Evolutionary conservation across 1,140 invertebrate genomes (phyloP).

Genomic region (Pachyrhynchus sulphureomaculatus): DNA sequence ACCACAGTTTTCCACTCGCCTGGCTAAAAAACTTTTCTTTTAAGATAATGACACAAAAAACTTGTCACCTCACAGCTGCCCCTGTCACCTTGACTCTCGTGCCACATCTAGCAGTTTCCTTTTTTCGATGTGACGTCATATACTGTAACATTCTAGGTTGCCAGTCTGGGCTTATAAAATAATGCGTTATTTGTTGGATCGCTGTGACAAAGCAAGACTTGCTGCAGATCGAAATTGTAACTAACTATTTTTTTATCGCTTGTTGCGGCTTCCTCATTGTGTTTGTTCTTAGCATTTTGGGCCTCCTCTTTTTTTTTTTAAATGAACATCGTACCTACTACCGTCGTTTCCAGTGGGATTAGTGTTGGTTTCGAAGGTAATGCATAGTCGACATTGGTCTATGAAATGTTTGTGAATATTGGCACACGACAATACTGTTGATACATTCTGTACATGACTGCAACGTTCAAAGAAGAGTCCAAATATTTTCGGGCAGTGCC

Average conservation of each 20-base stretch:
- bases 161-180: constrained; percentile 23
- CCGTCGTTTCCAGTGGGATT: not conserved
- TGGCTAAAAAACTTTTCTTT: constrained; percentile 11
- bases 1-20: constrained; percentile 12
- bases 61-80: constrained; percentile 22
- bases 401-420: constrained; percentile 15
- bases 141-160: constrained; percentile 23
- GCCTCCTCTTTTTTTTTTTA: not conserved
- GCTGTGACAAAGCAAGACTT: constrained; percentile 5
- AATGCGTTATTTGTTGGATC: constrained; percentile 26
- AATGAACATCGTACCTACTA: not conserved
- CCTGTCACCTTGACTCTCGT: constrained; percentile 12
- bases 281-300: constrained; percentile 1
- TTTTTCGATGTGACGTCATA: constrained; percentile 1
- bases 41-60: constrained; percentile 7
- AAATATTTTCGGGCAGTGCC: constrained; percentile 18
- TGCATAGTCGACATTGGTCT: constrained; percentile 13
- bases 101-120: constrained; percentile 24
- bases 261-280: not conserved
- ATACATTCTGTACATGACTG: constrained; percentile 20
- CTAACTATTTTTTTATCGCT: not conserved
- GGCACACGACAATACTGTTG: constrained; percentile 2
- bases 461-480: constrained; percentile 13
- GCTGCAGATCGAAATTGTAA: constrained; percentile 25
- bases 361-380: constrained; percentile 3